Conservation (phyloP, 2,888 invertebrate species). For the Cantharis lateralis region DNA sequence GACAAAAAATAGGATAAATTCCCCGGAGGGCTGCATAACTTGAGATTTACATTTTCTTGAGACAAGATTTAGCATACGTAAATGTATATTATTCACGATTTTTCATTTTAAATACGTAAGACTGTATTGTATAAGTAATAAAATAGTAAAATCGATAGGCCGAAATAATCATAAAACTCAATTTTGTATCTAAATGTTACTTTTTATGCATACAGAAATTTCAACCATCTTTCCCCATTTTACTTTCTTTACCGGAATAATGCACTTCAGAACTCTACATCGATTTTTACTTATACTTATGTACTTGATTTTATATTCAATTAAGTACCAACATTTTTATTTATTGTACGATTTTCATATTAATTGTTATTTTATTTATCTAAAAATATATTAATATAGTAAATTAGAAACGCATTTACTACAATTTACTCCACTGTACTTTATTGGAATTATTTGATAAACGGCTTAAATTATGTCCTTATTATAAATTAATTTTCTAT, state of each 20-base stretch:
- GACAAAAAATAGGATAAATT: conserved; percentile 40
- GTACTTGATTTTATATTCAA: neutral
- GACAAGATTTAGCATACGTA: conserved; percentile 4
- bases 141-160: neutral
- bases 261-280: neutral
- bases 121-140: neutral
- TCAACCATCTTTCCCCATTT: neutral
- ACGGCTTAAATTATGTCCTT: too few species aligned
- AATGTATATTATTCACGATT: conserved; percentile 1
- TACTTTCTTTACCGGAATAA: neutral
- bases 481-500: too few species aligned
- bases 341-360: too few species aligned
- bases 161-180: neutral
- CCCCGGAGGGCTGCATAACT: conserved; percentile 40
- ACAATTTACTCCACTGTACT: too few species aligned
- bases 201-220: neutral
- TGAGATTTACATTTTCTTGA: conserved; percentile 39
- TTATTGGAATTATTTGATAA: too few species aligned
- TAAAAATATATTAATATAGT: too few species aligned
- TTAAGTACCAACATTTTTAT: neutral
- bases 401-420: too few species aligned
- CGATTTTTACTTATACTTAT: neutral
- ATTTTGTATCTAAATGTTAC: neutral
- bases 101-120: neutral
- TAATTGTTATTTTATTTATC: too few species aligned